These are phyloP conservation scores for Amia ocellicauda DNA, from an alignment of 2,113 vertebrate genomes.

Conservation along the genomic window DNA sequence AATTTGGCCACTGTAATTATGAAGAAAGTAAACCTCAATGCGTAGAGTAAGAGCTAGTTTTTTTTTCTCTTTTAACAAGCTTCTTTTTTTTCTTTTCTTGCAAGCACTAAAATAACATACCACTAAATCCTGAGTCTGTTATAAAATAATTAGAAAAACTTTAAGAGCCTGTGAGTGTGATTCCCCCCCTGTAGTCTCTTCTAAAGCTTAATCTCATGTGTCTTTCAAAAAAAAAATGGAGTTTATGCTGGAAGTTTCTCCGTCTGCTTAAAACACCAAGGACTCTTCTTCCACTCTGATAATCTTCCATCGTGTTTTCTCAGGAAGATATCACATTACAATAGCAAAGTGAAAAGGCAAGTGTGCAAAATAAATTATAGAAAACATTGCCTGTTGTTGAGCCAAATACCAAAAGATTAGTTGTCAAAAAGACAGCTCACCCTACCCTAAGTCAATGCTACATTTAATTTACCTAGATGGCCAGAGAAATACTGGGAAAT, in stretches of 20 bases:
- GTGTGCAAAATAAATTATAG: too few species aligned
- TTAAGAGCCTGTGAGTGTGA: conserved; percentile 47
- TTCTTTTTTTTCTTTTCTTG: conserved; percentile 42
- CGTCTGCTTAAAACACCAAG: conserved; percentile 25
- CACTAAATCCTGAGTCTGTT: conserved; percentile 60
- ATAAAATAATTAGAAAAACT: conserved; percentile 53
- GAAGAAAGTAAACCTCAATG: background rate
- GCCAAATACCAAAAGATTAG: too few species aligned
- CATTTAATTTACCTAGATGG: too few species aligned
- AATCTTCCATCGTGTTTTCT: too few species aligned
- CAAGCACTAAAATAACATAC: conserved; percentile 50
- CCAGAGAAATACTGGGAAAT: too few species aligned
- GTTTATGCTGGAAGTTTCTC: conserved; percentile 44
- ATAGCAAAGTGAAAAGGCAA: too few species aligned
- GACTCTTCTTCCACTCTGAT: too few species aligned
- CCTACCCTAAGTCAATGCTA: too few species aligned
- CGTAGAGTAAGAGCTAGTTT: conserved; percentile 24
- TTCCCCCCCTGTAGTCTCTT: conserved; percentile 44
- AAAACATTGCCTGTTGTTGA: too few species aligned
- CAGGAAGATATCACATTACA: too few species aligned
- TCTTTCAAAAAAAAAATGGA: conserved; percentile 46
- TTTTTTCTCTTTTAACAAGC: conserved; percentile 44
- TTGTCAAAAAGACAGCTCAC: too few species aligned
- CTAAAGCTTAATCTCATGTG: conserved; percentile 26
- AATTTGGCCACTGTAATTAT: conserved; percentile 52